phyloP scores from a whole-genome alignment of 1,140 invertebrate genomes.

The Armadillidium nasatum region DNA sequence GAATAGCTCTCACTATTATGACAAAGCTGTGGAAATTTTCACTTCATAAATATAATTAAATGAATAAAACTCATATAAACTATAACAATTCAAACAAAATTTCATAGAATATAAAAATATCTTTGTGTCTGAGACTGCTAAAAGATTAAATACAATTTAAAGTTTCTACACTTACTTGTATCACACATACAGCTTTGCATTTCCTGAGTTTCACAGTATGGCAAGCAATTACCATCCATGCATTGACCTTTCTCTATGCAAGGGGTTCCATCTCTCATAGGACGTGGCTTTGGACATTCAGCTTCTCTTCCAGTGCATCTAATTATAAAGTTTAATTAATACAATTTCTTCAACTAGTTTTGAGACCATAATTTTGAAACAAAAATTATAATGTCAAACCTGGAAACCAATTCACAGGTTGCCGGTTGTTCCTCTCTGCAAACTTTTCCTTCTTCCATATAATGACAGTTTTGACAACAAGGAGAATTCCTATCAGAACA shows the following conservation, averaged over 20 bases:
- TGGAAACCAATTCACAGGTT: conserved; percentile 79
- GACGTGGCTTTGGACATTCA: conserved; percentile 71
- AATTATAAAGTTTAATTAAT: background rate
- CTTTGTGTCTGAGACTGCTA: too few species aligned
- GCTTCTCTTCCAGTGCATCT: conserved; percentile 64
- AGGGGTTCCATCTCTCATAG: conserved; percentile 79
- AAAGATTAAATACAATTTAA: too few species aligned
- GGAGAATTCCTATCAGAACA: conserved; percentile 93
- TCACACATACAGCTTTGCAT: conserved; percentile 89
- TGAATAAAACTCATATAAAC: too few species aligned
- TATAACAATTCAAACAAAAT: too few species aligned
- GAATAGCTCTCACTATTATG: too few species aligned
- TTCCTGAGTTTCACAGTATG: conserved; percentile 89
- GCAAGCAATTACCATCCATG: conserved; percentile 75
- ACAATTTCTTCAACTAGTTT: background rate
- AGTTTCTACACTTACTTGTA: conserved; percentile 60
- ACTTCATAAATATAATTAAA: too few species aligned
- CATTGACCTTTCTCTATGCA: conserved; percentile 74
- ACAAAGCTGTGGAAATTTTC: too few species aligned
- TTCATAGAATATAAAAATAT: too few species aligned
- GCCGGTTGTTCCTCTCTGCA: conserved; percentile 81
- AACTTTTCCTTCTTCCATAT: conserved; percentile 65
- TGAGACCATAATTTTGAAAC: background rate
- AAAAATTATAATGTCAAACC: background rate
- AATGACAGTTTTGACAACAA: conserved; percentile 84